Evolutionary conservation across 2,797 vertebrate genomes (phyloP).

Genomic region (Lacerta bilineata): DNA sequence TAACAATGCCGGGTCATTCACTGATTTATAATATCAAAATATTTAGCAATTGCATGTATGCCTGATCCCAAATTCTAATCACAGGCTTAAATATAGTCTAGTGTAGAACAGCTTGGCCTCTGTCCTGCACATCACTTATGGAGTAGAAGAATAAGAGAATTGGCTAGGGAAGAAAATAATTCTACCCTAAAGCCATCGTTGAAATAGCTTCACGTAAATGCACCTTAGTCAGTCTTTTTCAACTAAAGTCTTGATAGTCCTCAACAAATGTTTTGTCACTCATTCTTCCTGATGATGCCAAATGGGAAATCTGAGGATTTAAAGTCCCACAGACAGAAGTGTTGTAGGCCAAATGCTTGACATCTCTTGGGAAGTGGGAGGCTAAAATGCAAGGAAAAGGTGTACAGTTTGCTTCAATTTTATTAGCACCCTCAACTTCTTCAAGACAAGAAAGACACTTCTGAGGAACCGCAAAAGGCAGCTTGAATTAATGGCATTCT

Average conservation of each 20-base stretch:
- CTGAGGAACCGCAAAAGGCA: constrained; percentile 53
- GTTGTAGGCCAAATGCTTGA: constrained; percentile 63
- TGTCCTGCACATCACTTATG: not conserved
- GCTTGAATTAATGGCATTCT: constrained; percentile 39
- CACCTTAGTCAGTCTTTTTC: not conserved
- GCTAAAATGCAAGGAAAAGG: constrained; percentile 23
- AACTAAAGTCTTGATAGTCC: not conserved
- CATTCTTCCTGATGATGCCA: constrained; percentile 37
- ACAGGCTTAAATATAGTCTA: not conserved
- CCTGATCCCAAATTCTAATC: constrained; percentile 32
- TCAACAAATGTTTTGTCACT: constrained; percentile 29
- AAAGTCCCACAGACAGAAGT: constrained; percentile 38
- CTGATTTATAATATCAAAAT: not conserved
- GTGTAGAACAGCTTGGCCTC: not conserved
- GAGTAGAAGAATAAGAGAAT: not conserved
- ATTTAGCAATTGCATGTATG: constrained; percentile 44
- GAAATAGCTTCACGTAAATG: constrained; percentile 3
- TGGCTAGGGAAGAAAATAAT: constrained; percentile 13
- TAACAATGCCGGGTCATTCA: constrained; percentile 17
- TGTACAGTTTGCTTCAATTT: constrained; percentile 34
- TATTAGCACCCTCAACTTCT: constrained; percentile 51
- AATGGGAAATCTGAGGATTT: constrained; percentile 55
- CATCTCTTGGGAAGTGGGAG: constrained; percentile 16
- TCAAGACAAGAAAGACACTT: constrained; percentile 21
- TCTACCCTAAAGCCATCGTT: not conserved